These are phyloP conservation scores for Aporrectodea caliginosa DNA, from an alignment of 1,140 invertebrate species.

Conservation along the genomic window DNA sequence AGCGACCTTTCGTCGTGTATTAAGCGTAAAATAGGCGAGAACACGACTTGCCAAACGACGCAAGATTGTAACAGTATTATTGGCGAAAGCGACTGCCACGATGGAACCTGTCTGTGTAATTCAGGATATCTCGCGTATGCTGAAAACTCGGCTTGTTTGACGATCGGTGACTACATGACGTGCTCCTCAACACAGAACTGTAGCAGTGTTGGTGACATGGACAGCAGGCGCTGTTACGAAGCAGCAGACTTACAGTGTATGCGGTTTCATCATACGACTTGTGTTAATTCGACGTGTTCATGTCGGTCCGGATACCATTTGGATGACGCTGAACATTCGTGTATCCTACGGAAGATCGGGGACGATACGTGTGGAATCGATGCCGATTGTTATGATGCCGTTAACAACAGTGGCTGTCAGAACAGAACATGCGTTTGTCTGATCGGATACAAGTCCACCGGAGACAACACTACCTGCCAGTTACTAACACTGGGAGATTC, in stretches of 20 bases:
- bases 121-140: neutral
- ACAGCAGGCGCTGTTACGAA: too few species aligned
- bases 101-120: neutral
- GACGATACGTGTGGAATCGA: constrained; percentile 32
- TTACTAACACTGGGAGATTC: neutral
- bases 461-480: neutral
- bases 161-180: neutral
- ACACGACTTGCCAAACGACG: neutral
- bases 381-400: constrained; percentile 34
- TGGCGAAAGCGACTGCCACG: neutral
- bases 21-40: neutral
- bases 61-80: neutral
- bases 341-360: constrained; percentile 35
- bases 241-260: too few species aligned
- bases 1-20: neutral
- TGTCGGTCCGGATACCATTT: constrained; percentile 36
- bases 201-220: too few species aligned
- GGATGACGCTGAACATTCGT: constrained; percentile 25
- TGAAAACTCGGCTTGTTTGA: neutral
- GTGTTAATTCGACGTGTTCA: constrained; percentile 28
- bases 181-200: too few species aligned
- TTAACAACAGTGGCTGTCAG: constrained; percentile 10
- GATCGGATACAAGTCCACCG: neutral
- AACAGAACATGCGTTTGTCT: neutral
- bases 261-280: constrained; percentile 6